A percentile compares a stretch with the other conserved stretches of the same genome.
Evolutionary conservation across 2,888 invertebrate genomes (phyloP).

Genomic region (Plagodis dolabraria): DNA sequence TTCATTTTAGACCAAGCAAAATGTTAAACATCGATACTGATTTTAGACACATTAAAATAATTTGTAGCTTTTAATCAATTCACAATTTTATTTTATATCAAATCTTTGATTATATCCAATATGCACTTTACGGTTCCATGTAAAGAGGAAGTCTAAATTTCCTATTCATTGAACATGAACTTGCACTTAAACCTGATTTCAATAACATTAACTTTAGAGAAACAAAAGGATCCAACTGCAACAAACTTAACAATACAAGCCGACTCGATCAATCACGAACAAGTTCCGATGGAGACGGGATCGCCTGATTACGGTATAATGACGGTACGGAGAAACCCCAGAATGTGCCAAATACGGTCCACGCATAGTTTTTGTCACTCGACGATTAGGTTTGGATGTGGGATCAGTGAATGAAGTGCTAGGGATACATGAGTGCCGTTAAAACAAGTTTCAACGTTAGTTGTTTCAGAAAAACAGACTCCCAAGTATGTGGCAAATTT

Average conservation of each 20-base stretch:
- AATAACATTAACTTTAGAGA: background rate
- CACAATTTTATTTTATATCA: too few species aligned
- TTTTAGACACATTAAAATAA: too few species aligned
- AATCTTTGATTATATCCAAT: too few species aligned
- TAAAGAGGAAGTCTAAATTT: too few species aligned
- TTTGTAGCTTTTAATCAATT: too few species aligned
- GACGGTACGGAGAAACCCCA: constrained; percentile 42
- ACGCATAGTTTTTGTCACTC: constrained; percentile 34
- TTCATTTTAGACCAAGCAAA: too few species aligned
- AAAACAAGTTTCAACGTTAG: background rate
- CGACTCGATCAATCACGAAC: constrained; percentile 54
- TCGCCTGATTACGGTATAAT: constrained; percentile 56
- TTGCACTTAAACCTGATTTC: background rate
- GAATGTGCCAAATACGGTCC: constrained; percentile 35
- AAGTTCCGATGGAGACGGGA: constrained; percentile 51
- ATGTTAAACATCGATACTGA: too few species aligned
- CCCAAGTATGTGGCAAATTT: too few species aligned
- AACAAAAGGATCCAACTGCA: constrained; percentile 36
- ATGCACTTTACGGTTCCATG: too few species aligned
- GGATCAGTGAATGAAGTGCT: constrained; percentile 11
- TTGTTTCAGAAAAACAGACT: too few species aligned
- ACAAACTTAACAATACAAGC: constrained; percentile 35
- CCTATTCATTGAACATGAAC: background rate
- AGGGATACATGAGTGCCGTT: background rate
- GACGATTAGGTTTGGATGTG: constrained; percentile 5